phyloP scores from a whole-genome alignment of 64 coral and sea anemone genomes.

The Dendronephthya gigantea region DNA sequence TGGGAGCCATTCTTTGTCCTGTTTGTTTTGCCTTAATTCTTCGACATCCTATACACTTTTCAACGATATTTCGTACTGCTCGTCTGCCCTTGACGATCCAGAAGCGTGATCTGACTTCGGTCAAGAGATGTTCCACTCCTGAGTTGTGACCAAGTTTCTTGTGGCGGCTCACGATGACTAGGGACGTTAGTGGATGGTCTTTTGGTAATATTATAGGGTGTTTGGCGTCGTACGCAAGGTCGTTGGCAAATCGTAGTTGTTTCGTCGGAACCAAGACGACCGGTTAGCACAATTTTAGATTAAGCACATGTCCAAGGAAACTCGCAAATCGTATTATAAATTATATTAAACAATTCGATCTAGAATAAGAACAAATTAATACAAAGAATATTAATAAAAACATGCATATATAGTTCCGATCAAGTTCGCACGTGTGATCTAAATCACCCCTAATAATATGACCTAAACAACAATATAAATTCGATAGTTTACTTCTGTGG shows the following conservation, averaged over 20 bases:
- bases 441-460: no score
- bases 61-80: conserved; percentile 24
- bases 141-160: conserved; percentile 43
- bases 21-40: conserved; percentile 25
- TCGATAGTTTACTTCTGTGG: no score
- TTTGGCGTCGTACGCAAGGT: background rate
- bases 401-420: no score
- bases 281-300: no score
- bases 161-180: conserved; percentile 34
- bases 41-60: conserved; percentile 34
- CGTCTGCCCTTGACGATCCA: conserved; percentile 53
- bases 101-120: conserved; percentile 44
- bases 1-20: conserved; percentile 31
- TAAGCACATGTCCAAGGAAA: no score
- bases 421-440: no score
- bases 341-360: no score
- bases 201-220: conserved; percentile 48
- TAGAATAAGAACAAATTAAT: no score
- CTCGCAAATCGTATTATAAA: no score
- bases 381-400: no score
- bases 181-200: conserved; percentile 42
- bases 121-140: conserved; percentile 55
- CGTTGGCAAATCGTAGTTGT: background rate
- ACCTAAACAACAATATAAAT: no score
- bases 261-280: no score